phyloP scores from a whole-genome alignment of 2,113 vertebrate species.

The Stigmatopora argus region DNA sequence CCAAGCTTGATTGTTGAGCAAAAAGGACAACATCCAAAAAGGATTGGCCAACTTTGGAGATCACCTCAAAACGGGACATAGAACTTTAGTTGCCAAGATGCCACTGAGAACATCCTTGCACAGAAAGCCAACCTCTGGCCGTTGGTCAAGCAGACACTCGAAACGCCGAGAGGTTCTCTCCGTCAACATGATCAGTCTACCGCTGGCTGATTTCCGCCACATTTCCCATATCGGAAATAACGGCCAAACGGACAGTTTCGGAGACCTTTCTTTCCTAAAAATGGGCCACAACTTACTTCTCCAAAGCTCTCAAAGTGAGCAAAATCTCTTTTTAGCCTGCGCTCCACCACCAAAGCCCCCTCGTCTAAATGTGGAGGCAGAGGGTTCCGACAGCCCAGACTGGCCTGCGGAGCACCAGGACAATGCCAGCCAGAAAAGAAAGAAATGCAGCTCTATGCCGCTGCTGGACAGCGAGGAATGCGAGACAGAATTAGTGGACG shows the following conservation, averaged over 20 bases:
- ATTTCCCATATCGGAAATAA: constrained; percentile 66
- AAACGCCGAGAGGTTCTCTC: constrained; percentile 59
- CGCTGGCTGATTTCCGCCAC: constrained; percentile 73
- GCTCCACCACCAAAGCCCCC: constrained; percentile 89
- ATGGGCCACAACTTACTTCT: constrained; percentile 57
- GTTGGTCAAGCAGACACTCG: constrained; percentile 47
- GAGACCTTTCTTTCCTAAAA: constrained; percentile 73
- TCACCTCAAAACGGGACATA: constrained; percentile 7
- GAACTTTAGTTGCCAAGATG: constrained; percentile 47
- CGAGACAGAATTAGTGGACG: constrained; percentile 30
- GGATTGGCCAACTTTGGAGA: constrained; percentile 9
- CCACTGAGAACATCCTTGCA: constrained; percentile 56
- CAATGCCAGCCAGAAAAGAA: constrained; percentile 38
- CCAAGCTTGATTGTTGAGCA: constrained; percentile 13
- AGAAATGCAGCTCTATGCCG: constrained; percentile 67
- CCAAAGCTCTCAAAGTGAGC: constrained; percentile 76
- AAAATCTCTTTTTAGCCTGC: constrained; percentile 74
- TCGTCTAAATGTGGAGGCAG: constrained; percentile 77
- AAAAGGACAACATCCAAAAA: constrained; percentile 13
- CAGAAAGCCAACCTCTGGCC: constrained; percentile 49
- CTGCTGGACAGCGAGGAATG: constrained; percentile 57
- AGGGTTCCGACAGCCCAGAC: constrained; percentile 27
- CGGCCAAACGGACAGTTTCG: constrained; percentile 64
- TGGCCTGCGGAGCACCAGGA: constrained; percentile 14
- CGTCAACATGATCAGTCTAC: constrained; percentile 75